Evolutionary conservation across 1,140 invertebrate genomes (phyloP), one percentile per base, ranked within the genome.

Genomic region (Brachionus sp.): DNA sequence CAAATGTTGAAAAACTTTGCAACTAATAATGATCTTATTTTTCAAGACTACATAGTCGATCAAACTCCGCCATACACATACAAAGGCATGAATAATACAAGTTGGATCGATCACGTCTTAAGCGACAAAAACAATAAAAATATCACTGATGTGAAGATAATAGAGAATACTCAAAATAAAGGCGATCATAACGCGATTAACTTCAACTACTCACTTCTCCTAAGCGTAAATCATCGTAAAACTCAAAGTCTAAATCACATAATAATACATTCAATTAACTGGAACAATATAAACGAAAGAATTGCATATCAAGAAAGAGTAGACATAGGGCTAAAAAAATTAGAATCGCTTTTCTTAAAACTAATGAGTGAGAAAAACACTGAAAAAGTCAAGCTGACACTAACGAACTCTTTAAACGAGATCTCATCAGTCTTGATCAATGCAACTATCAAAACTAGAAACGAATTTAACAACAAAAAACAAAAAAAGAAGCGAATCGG

Each of bases 391-490:
- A 62, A 62, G 23, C n/a, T 62, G 9, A 25, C n/a, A 5, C n/a
- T 25, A 62, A 62, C 53, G 16, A 35, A 25, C 23, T 35, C 29
- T 66, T 66, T 66, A 66, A 66, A 66, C 29, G 62, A 66, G 29
- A 66, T 66, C 29, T 66, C 25, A 66, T 66, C 62, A 66, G 62
- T 66, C 29, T 35, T 66, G 23, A 66, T 66, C 9, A 35, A 35
- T 33, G 19, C 62, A 33, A 66, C 62, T 33, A 66, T 66, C 29
- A 66, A 66, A 66, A 66, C 62, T 33, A 25, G 29, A 33, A 66
- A 66, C 29, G 62, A 66, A 35, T 66, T 66, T 66, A 66, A 66
- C 23, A 66, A 66, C 29, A 66, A 66, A 66, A 66, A 66, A 66
- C 62, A 35, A 35, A 66, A 66, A 66, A 66, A 35, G 29, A 66